These are phyloP conservation scores for Trididemnum nubilum DNA, from an alignment of 23 tunicate species.

Conservation along the genomic window DNA sequence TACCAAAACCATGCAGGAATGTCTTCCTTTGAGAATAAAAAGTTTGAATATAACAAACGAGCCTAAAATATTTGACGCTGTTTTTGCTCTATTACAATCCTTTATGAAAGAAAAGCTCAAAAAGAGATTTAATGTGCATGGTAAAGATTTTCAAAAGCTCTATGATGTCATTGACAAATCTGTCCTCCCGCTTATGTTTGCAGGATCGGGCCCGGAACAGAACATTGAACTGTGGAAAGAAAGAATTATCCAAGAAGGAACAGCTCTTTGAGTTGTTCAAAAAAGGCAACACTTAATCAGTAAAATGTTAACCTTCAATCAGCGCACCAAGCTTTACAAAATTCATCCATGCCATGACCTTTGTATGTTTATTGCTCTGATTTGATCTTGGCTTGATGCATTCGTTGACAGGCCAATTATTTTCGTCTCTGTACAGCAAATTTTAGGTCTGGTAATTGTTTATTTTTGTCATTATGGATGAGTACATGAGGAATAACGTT, in stretches of 20 bases:
- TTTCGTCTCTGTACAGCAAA: no score
- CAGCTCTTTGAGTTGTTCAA: slow-evolving; percentile 21
- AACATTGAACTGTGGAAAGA: slow-evolving; percentile 53
- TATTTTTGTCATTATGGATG: no score
- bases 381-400: no score
- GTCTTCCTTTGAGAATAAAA: slow-evolving; percentile 67
- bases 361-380: no score
- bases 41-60: slow-evolving; percentile 58
- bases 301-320: no score
- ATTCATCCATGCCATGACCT: no score
- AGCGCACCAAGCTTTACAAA: no score
- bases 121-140: slow-evolving; percentile 48
- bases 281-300: no score
- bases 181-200: slow-evolving; percentile 46
- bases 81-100: slow-evolving; percentile 61
- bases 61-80: slow-evolving; percentile 55
- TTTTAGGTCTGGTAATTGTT: no score
- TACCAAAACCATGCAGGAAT: slow-evolving; percentile 50
- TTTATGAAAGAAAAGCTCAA: slow-evolving; percentile 54
- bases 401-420: no score
- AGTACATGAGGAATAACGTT: no score
- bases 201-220: slow-evolving; percentile 62
- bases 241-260: slow-evolving; percentile 30
- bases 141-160: slow-evolving; percentile 40
- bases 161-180: slow-evolving; percentile 46